Evolutionary conservation across 2,797 vertebrate species (phyloP), one percentile per base, ranked within the genome.

Genomic region (Falco concolor): DNA sequence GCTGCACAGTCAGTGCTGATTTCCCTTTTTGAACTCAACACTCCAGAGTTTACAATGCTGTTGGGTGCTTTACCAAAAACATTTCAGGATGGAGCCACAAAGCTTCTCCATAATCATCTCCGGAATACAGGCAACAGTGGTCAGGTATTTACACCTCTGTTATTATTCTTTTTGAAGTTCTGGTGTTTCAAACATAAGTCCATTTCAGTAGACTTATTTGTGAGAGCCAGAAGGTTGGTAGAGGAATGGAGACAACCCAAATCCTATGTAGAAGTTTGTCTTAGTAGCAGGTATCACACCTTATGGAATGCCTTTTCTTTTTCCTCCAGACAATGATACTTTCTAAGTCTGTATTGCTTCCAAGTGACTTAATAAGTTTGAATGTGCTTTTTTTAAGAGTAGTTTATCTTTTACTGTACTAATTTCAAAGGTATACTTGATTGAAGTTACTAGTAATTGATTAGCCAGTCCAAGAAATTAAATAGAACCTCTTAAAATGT

Each of bases 31-130:
- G 99, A 99, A 97, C 98, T 99, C 94, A 99, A 99, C 97, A 99
- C 99, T 57, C 99, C 99, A 73, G 99, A 99, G 98, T 99, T 99
- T 97, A 99, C 99, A 92, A 99, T 99, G 99, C 97, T 99, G 17
- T 97, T 99, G 97, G 99, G 98, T 97, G 99, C 99, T 97, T 98
- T 99, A 96, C 99, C 99, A 97, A 99, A 99, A 98, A 99, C 99
- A 77, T 99, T 99, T 96, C 99, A 99, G 96, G 99, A 99, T 82
- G 99, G 99, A 96, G 99, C 99, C 97, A 99, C 99, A 89, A 99
- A 99, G 95, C 98, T 99, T 82, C 98, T 99, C 87, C 99, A 99
- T 95, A 99, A 99, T 97, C 99, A 99, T 92, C 98, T 99, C 86
- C 98, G 99, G 92, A 99, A 99, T 96, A 98, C 98, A 50, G 98